Percentiles rank a stretch among this genome's conserved stretches.
Evolutionary conservation across 2,888 invertebrate species (phyloP).

Genomic region (Aphidoletes aphidimyza): DNA sequence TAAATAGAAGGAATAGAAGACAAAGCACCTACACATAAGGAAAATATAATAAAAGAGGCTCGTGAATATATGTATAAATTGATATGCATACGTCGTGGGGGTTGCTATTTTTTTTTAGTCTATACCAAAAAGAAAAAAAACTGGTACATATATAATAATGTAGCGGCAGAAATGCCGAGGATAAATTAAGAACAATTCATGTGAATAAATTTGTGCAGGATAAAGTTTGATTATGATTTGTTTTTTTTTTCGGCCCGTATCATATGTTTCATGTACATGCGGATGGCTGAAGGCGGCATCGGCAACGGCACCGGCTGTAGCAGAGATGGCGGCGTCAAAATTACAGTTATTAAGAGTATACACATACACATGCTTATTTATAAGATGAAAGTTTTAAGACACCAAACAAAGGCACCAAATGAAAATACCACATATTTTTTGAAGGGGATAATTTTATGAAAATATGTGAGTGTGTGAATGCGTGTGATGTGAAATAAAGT

Average conservation of each 20-base stretch:
- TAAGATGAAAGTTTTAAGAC: no score
- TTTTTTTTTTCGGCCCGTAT: background rate
- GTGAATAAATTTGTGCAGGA: constrained; percentile 30
- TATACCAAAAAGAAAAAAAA: no score
- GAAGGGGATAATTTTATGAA: constrained; percentile 9
- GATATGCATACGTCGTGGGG: background rate
- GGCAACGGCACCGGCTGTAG: no score
- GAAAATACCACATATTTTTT: no score
- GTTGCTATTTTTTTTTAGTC: no score
- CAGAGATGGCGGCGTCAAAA: no score
- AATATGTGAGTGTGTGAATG: no score
- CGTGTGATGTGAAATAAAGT: background rate
- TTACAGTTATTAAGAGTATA: no score
- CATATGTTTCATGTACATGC: background rate
- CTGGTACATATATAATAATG: background rate
- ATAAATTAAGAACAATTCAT: constrained; percentile 42
- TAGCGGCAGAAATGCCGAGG: background rate
- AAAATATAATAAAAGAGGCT: background rate
- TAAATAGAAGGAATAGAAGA: background rate
- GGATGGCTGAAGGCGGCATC: background rate
- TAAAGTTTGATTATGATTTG: constrained; percentile 49
- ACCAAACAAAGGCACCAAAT: no score
- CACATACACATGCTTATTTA: no score
- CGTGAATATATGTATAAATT: background rate
- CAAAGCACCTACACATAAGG: constrained; percentile 24